These are phyloP conservation scores for Lithophane leautieri DNA, from an alignment of 2,888 invertebrate species.

Conservation along the genomic window DNA sequence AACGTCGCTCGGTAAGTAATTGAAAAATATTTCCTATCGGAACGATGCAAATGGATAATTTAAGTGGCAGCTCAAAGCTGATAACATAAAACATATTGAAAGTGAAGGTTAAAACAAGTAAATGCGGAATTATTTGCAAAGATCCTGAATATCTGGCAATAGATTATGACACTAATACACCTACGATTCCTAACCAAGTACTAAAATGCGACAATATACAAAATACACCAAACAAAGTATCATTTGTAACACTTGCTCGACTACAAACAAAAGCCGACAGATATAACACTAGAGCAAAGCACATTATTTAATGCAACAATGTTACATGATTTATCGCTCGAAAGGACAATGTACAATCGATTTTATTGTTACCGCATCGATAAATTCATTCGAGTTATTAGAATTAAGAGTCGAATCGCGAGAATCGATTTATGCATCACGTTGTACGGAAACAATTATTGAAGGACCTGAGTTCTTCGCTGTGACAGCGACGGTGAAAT, in stretches of 20 bases:
- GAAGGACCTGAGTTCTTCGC: conserved; percentile 60
- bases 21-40: conserved; percentile 58
- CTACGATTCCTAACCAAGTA: conserved; percentile 15
- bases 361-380: conserved; percentile 78
- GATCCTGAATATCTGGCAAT: not conserved
- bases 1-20: conserved; percentile 56
- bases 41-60: conserved; percentile 33
- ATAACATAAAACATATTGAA: conserved; percentile 17
- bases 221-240: conserved; percentile 50
- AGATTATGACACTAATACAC: not conserved
- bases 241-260: conserved; percentile 58
- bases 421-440: conserved; percentile 82
- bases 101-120: not conserved
- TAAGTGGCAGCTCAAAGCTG: conserved; percentile 9
- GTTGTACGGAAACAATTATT: conserved; percentile 82
- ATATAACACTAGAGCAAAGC: conserved; percentile 47
- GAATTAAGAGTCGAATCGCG: conserved; percentile 76
- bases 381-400: conserved; percentile 77
- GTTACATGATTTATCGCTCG: conserved; percentile 73
- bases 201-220: conserved; percentile 33
- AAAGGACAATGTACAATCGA: conserved; percentile 80
- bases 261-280: conserved; percentile 61
- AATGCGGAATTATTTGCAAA: not conserved
- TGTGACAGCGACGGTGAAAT: conserved; percentile 79
- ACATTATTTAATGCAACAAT: conserved; percentile 66